A percentile compares a stretch with the other conserved stretches of the same genome.
Conservation (phyloP, 1,140 invertebrate genomes). For the Drosophila varians region DNA sequence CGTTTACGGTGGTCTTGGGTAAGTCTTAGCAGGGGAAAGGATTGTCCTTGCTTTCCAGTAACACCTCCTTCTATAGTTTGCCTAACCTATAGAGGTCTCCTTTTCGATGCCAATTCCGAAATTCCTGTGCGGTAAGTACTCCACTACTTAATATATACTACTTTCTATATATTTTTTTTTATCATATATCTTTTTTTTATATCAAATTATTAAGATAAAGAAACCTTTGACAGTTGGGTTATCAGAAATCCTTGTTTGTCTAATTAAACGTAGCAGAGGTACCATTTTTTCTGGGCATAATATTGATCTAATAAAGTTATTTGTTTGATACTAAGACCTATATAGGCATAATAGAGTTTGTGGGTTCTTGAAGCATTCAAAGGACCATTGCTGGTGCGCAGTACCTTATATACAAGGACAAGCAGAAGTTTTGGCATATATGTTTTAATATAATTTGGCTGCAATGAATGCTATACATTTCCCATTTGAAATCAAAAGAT, state of each 20-base stretch:
- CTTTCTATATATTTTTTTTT: not conserved
- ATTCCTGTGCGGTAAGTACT: conserved; percentile 74
- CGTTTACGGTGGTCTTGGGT: conserved; percentile 68
- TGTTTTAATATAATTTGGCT: no score
- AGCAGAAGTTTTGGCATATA: no score
- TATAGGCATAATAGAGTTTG: not conserved
- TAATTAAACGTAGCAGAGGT: not conserved
- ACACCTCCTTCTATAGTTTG: conserved; percentile 39
- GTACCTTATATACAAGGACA: no score
- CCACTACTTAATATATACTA: not conserved
- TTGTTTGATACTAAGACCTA: not conserved
- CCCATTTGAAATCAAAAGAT: no score
- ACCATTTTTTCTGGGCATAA: not conserved
- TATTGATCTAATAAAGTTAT: not conserved
- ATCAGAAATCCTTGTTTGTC: not conserved
- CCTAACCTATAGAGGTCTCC: conserved; percentile 71
- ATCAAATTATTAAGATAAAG: not conserved
- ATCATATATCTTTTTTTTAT: not conserved
- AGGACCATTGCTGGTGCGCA: no score
- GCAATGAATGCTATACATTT: no score
- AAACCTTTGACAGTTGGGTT: no score
- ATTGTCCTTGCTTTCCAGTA: not conserved
- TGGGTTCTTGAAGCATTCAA: not conserved
- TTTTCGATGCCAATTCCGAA: conserved; percentile 79
- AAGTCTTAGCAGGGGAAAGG: not conserved